A percentile compares a stretch with the other conserved stretches of the same genome.
Evolutionary conservation across 2,797 vertebrate species (phyloP).

Genomic region (Myotis vivesi): DNA sequence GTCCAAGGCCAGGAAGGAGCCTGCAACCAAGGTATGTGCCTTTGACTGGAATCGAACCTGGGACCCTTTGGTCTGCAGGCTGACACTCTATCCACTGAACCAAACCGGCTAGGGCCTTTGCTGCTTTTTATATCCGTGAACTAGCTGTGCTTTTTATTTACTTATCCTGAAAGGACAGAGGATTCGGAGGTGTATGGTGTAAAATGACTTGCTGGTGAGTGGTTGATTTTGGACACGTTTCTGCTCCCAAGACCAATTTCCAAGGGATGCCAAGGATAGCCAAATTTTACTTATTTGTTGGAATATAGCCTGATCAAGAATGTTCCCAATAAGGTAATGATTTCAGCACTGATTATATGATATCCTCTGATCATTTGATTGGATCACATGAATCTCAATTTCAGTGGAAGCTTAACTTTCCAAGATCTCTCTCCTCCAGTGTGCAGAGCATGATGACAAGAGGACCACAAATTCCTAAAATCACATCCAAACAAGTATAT

Average conservation of each 20-base stretch:
- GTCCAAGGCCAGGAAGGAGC: too few relatives aligned
- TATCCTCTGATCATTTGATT: background rate
- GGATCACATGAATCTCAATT: background rate
- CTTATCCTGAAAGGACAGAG: background rate
- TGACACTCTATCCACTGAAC: too few relatives aligned
- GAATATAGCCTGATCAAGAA: background rate
- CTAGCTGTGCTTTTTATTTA: background rate
- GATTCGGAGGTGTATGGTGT: background rate
- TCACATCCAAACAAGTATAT: background rate
- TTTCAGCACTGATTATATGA: background rate
- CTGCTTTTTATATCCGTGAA: background rate
- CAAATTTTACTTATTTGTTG: background rate
- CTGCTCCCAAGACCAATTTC: background rate
- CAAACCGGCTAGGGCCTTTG: too few relatives aligned
- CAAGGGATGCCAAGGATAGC: background rate
- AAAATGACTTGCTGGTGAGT: background rate
- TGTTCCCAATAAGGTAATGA: background rate
- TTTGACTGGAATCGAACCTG: too few relatives aligned
- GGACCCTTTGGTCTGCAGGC: too few relatives aligned
- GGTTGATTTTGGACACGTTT: background rate
- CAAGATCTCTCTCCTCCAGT: background rate
- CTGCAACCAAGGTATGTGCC: too few relatives aligned
- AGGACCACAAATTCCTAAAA: background rate
- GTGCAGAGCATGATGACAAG: background rate
- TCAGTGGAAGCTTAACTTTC: constrained; percentile 20